Evolutionary conservation across 2,888 invertebrate genomes (phyloP), one percentile per base, ranked within the genome.

Genomic region (Pelosia muscerda): DNA sequence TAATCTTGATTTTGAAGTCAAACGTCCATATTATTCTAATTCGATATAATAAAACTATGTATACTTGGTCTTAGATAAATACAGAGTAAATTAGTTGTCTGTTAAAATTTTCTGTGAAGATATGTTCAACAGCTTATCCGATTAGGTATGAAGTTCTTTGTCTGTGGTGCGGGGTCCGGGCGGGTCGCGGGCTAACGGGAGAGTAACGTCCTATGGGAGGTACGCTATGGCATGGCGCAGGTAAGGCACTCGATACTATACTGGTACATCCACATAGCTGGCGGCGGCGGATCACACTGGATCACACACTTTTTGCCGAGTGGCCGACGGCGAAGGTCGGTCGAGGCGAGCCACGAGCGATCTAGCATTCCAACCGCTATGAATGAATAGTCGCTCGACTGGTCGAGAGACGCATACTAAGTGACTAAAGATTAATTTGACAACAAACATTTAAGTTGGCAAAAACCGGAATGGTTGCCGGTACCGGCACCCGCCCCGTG

Each of bases 361-460:
- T 91, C 94, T 94, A 94, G 92, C 93, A 93, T 94, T 93, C 94
- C 93, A 85, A 86, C 87, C 87, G 88, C 92, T 92, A 94, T 95
- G 94, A 95, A 95, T 95, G 94, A 95, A 94, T 93, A 93, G 94
- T 91, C 83, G 90, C 88, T 83, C 85, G 88, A 94, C 94, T 88
- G 90, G 94, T 93, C 88, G 86, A 81, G 86, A 84, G 83, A 83
- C 89, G 91, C 92, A 93, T 92, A 91, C 91, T 92, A 90, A 92
- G 89, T 88, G 84, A 90, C 90, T 91, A 89, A 88, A 92, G 93
- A 93, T 94, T 92, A 93, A 95, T 94, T 95, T 94, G 94, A 94
- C 94, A 94, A 94, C 94, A 94, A 94, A 93, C 92, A 90, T 92
- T 92, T 90, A 89, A 90, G 93, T 90, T 91, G 83, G 93, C 91